These are phyloP conservation scores for Ctenicera cuprea DNA, from an alignment of 2,888 invertebrate species.

Conservation along the genomic window DNA sequence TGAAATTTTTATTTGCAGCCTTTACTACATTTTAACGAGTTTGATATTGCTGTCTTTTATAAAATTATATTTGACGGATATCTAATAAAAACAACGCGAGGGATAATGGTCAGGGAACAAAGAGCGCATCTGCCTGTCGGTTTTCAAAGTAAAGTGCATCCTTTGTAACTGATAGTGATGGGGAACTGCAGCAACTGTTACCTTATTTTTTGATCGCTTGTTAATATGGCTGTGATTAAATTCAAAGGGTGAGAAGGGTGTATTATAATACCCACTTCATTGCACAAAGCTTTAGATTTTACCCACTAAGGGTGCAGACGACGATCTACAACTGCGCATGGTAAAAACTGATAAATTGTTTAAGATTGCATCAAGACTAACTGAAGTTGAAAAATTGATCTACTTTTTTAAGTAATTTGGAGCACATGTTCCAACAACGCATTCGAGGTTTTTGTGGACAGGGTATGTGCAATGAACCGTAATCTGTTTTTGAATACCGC, in stretches of 20 bases:
- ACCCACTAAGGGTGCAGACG: background rate
- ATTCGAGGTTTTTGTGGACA: constrained; percentile 4
- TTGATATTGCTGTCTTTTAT: too few relatives aligned
- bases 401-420: constrained; percentile 24
- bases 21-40: too few relatives aligned
- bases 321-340: background rate
- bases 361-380: background rate
- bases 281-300: constrained; percentile 32
- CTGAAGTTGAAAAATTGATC: constrained; percentile 18
- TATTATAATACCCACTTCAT: constrained; percentile 23
- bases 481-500: constrained; percentile 31
- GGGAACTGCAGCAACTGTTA: constrained; percentile 62
- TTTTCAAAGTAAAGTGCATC: constrained; percentile 63
- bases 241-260: constrained; percentile 34
- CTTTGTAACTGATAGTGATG: constrained; percentile 61
- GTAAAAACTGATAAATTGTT: background rate
- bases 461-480: constrained; percentile 22
- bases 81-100: constrained; percentile 60
- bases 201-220: constrained; percentile 41
- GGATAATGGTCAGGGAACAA: constrained; percentile 56
- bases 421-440: constrained; percentile 31
- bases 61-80: constrained; percentile 26
- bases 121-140: constrained; percentile 62
- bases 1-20: too few relatives aligned
- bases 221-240: constrained; percentile 43